Conservation (phyloP, 2,113 vertebrate genomes). For the Syngnathoides biaculeatus region DNA sequence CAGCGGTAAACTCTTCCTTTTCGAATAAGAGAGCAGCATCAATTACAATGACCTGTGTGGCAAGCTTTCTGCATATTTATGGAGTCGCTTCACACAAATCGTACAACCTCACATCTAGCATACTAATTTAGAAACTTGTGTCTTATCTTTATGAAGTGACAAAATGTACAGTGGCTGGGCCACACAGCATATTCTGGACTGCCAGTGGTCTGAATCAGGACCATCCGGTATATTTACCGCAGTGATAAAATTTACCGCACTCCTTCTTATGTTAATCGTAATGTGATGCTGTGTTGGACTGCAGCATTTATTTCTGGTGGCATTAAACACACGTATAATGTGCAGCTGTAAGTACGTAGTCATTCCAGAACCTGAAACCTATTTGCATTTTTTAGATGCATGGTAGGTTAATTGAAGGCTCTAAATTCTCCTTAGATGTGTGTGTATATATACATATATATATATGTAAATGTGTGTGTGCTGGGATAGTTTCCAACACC, state of each 20-base stretch:
- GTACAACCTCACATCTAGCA: slow-evolving; percentile 5
- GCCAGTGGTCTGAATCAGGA: slow-evolving; percentile 20
- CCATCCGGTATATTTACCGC: slow-evolving; percentile 37
- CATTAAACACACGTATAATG: too few relatives aligned
- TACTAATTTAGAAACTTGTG: too few relatives aligned
- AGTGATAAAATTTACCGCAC: background rate
- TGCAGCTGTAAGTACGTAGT: too few relatives aligned
- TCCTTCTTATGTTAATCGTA: slow-evolving; percentile 22
- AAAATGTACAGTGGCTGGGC: slow-evolving; percentile 40
- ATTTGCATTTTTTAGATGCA: too few relatives aligned
- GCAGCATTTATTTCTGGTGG: too few relatives aligned
- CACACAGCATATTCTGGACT: slow-evolving; percentile 10
- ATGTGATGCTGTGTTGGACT: background rate
- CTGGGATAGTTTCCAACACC: too few relatives aligned
- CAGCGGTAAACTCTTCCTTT: background rate
- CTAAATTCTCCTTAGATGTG: too few relatives aligned
- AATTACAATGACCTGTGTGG: background rate
- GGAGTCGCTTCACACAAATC: slow-evolving; percentile 20
- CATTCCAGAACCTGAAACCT: too few relatives aligned
- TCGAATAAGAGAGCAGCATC: background rate
- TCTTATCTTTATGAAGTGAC: slow-evolving; percentile 36
- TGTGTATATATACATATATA: too few relatives aligned
- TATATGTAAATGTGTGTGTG: too few relatives aligned
- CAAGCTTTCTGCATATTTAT: background rate
- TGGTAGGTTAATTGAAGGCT: too few relatives aligned